These are phyloP conservation scores for Dromococcyx pavoninus DNA, from an alignment of 2,797 vertebrate genomes.

Conservation along the genomic window DNA sequence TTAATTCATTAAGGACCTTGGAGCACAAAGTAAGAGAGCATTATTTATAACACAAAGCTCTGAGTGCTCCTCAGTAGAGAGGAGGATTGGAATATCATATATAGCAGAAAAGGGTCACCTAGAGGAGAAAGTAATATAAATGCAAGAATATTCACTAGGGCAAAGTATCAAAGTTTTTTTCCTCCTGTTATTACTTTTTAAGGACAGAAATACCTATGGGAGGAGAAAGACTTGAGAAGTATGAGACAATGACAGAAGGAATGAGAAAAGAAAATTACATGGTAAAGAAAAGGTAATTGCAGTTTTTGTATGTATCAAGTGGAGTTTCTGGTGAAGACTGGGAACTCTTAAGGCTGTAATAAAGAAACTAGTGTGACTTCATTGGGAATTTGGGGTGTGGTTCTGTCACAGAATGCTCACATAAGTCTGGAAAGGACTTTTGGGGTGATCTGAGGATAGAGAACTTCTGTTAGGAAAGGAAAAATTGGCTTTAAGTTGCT, in stretches of 20 bases:
- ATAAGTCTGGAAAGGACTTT: background rate
- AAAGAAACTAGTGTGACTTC: background rate
- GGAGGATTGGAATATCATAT: constrained; percentile 1
- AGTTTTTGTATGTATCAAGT: background rate
- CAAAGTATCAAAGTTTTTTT: constrained; percentile 25
- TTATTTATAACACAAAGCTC: constrained; percentile 66
- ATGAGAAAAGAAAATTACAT: background rate
- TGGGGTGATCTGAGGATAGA: background rate
- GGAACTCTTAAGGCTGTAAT: background rate
- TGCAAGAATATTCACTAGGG: constrained; percentile 13
- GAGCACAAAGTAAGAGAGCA: constrained; percentile 50
- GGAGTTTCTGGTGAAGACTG: background rate
- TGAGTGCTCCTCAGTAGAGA: constrained; percentile 20
- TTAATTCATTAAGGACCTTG: constrained; percentile 64
- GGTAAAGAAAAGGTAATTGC: background rate
- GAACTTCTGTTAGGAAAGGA: background rate
- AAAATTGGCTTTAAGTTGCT: background rate
- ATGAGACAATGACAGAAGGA: background rate
- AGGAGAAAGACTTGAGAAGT: background rate
- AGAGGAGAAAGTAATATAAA: constrained; percentile 21
- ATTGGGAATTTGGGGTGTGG: background rate
- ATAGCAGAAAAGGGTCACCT: constrained; percentile 20
- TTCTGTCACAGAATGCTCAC: background rate
- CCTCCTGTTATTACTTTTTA: background rate
- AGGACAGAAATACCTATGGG: background rate